Conservation (phyloP, 2,888 invertebrate species). For the Augiades crinisus region DNA sequence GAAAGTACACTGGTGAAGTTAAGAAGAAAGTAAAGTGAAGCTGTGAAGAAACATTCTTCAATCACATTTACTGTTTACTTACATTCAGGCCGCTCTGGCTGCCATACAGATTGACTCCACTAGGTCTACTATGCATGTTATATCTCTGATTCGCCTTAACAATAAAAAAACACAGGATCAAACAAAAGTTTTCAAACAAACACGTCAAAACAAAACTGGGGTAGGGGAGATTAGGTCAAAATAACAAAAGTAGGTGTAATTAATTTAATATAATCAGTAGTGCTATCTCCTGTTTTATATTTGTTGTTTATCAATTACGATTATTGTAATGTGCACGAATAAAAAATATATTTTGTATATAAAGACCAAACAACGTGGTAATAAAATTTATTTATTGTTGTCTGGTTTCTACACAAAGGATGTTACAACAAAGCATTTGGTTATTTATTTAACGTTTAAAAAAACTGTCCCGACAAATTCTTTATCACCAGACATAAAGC, state of each 20-base stretch:
- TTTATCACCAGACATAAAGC: too few relatives aligned
- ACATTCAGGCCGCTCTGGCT: constrained; percentile 66
- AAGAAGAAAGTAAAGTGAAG: not conserved
- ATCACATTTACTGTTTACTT: constrained; percentile 42
- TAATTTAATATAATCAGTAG: too few relatives aligned
- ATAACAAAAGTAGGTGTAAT: not conserved
- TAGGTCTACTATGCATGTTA: constrained; percentile 59
- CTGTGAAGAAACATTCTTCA: not conserved
- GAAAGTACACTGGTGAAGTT: not conserved
- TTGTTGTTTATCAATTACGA: too few relatives aligned
- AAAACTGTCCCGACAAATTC: too few relatives aligned
- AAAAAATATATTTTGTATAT: too few relatives aligned
- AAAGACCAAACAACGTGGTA: too few relatives aligned
- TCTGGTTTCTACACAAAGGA: too few relatives aligned
- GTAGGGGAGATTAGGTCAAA: not conserved
- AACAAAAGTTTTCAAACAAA: constrained; percentile 22
- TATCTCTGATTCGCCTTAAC: constrained; percentile 71
- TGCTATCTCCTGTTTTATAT: too few relatives aligned
- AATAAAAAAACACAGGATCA: constrained; percentile 34
- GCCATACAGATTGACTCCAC: constrained; percentile 64
- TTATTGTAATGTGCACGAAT: too few relatives aligned
- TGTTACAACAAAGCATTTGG: too few relatives aligned
- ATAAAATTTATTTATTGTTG: too few relatives aligned
- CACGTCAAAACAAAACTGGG: constrained; percentile 28
- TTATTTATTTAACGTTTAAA: too few relatives aligned